Conservation (phyloP, 2,888 invertebrate genomes). For the Agrotis clavis region DNA sequence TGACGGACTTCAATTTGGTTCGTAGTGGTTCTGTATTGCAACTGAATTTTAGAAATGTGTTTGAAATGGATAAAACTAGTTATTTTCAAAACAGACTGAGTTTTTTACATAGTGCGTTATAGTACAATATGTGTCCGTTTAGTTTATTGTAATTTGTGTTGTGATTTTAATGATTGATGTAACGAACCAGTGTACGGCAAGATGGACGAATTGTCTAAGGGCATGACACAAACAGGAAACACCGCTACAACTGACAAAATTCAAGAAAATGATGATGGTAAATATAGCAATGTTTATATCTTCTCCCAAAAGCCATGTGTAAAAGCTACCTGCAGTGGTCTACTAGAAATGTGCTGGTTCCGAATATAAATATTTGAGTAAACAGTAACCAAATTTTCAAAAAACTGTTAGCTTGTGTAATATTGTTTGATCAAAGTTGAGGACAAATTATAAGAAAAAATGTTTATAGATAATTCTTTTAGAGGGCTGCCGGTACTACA, state of each 20-base stretch:
- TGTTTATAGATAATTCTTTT: background rate
- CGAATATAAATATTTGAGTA: conserved; percentile 46
- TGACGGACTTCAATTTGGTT: conserved; percentile 77
- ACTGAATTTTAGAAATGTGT: conserved; percentile 82
- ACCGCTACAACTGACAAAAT: conserved; percentile 89
- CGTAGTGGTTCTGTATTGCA: conserved; percentile 68
- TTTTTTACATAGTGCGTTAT: conserved; percentile 76
- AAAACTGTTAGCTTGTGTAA: background rate
- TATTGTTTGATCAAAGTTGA: background rate
- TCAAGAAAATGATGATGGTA: conserved; percentile 88
- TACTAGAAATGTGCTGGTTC: conserved; percentile 4
- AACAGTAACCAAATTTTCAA: conserved; percentile 46
- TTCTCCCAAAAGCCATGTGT: background rate
- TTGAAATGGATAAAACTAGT: conserved; percentile 82
- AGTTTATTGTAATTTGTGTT: conserved; percentile 80
- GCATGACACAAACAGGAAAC: conserved; percentile 91
- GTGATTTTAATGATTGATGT: conserved; percentile 89
- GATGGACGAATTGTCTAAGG: conserved; percentile 91
- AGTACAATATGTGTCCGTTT: conserved; percentile 77
- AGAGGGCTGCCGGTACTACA: background rate
- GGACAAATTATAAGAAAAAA: background rate
- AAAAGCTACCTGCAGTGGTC: background rate
- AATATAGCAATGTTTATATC: conserved; percentile 65
- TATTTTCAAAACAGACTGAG: conserved; percentile 82
- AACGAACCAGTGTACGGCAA: conserved; percentile 90